Evolutionary conservation across 2,113 vertebrate species (phyloP).

Genomic region (Dolichallabes microphthalmus): DNA sequence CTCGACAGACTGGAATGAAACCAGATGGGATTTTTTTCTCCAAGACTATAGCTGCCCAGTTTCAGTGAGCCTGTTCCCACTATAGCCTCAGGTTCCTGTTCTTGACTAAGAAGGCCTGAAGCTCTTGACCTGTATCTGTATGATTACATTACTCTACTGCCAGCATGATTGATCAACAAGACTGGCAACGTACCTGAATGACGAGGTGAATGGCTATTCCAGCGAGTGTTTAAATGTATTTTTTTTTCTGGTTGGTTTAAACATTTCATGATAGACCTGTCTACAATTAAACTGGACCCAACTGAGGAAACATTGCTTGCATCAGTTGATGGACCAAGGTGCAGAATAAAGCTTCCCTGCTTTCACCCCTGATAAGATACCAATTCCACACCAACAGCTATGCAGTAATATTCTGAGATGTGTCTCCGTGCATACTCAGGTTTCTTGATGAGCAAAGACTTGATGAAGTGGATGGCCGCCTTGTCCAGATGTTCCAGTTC

Average conservation of each 20-base stretch:
- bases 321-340: no score
- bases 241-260: no score
- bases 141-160: neutral
- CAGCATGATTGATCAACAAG: neutral
- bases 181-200: neutral
- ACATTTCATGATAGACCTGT: no score
- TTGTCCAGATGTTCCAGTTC: conserved; percentile 67
- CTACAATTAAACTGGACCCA: no score
- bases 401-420: neutral
- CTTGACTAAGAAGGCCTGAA: neutral
- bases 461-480: conserved; percentile 68
- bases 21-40: neutral
- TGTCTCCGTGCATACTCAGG: conserved; percentile 65
- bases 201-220: neutral
- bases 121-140: neutral
- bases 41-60: neutral
- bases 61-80: neutral
- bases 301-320: no score
- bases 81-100: neutral
- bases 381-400: neutral
- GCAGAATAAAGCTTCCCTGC: neutral
- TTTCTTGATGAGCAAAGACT: conserved; percentile 69
- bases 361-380: neutral
- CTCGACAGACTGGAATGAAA: neutral
- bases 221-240: neutral